These are phyloP conservation scores for Choristoneura fumiferana DNA, from an alignment of 1,140 invertebrate genomes.

Conservation along the genomic window DNA sequence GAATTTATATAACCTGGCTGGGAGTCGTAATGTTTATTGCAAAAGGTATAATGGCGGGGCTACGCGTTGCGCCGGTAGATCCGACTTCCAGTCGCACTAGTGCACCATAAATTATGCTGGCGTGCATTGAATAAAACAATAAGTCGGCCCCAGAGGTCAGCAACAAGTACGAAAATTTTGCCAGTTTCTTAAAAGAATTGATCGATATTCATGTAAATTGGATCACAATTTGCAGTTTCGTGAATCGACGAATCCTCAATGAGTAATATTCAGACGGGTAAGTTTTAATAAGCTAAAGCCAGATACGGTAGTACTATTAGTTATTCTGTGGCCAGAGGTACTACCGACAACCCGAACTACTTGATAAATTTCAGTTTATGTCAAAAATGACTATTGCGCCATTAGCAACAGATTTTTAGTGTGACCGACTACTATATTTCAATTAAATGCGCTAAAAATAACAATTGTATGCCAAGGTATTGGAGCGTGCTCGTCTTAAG, in stretches of 20 bases:
- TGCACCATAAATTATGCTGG: conserved; percentile 12
- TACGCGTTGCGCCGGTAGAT: not conserved
- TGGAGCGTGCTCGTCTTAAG: conserved; percentile 25
- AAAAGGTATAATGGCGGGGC: conserved; percentile 9
- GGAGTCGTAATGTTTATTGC: conserved; percentile 2
- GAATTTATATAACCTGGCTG: not conserved
- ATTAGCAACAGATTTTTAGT: too few species aligned
- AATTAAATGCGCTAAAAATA: not conserved
- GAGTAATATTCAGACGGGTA: not conserved
- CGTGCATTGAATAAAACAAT: conserved; percentile 21
- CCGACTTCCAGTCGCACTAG: not conserved
- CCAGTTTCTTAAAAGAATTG: not conserved
- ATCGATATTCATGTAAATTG: not conserved
- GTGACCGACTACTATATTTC: too few species aligned
- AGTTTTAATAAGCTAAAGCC: not conserved
- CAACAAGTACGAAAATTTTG: not conserved
- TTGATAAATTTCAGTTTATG: too few species aligned
- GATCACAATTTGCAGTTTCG: too few species aligned
- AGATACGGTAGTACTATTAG: too few species aligned
- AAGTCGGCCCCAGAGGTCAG: not conserved
- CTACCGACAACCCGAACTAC: not conserved
- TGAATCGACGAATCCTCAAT: not conserved
- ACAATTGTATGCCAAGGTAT: conserved; percentile 18
- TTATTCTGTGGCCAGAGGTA: too few species aligned
- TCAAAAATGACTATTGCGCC: too few species aligned